Evolutionary conservation across 2,888 invertebrate genomes (phyloP), one percentile per base, ranked within the genome.

Genomic region (Sinodicranocentrus sp.): DNA sequence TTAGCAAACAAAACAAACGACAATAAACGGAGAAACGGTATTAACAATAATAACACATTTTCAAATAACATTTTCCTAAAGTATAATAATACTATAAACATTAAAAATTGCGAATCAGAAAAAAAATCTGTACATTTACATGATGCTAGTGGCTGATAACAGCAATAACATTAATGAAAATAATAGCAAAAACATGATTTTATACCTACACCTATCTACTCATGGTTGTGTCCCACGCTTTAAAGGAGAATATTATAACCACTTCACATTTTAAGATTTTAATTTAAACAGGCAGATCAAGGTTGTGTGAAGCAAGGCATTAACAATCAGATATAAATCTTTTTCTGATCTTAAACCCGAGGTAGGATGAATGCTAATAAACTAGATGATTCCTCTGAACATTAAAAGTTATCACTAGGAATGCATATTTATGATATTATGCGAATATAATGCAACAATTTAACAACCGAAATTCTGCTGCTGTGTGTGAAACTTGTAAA

Each of bases 11-110:
- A 76, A 28, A 68, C 28, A 77, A 78, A 68, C 23, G 59, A 59
- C 48, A 21, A 21, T 17, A 28, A 33, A 63, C 63, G 19, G 10
- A 63, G 63, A n/a, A n/a, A n/a, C n/a, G n/a, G 33, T 28, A 63
- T 57, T 57, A 57, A 59, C 48, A 48, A 33, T 44, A 61, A 43
- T 33, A 63, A 63, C 72, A 63, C 63, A 21, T 25, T 28, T 17
- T 73, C 33, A 25, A 57, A 25, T 57, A 44, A 68, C 68, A 25
- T 68, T 28, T 48, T 17, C 52, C 39, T 33, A 21, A 52, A 23
- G 8, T 21, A 19, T 73, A 63, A 73, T 76, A 76, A 76, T 76
- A 76, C 76, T 76, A 76, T 39, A 67, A 39, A 28, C 39, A 67
- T 76, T 76, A 76, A 76, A 76, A 76, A 76, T 67, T 67, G 39